Base-by-base conservation (phyloP, 2,113 vertebrate species). In the Sceloporus undulatus region DNA sequence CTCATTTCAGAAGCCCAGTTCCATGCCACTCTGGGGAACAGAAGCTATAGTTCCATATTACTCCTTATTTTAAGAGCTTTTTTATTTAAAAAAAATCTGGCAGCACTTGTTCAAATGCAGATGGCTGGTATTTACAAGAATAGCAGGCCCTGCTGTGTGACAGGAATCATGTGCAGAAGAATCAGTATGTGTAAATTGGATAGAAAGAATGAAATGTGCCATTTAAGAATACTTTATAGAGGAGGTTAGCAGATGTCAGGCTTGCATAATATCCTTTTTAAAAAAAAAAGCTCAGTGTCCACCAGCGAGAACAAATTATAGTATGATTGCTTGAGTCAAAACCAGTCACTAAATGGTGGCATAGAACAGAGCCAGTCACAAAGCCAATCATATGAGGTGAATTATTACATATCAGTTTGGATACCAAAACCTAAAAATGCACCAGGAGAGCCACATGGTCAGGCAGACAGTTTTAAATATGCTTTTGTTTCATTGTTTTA, bases 111-210 rank as follows among this genome's bases (percentile, higher is more conserved):
- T 94, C 91, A 94, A 93, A 92, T 93, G 89, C 95, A 94, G 92
- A 93, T 95, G 93, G 92, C 91, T 94, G 92, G 91, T 93, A 94
- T 96, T 96, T 90, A 89, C 80, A 91, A 85, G 71, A 93, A 89
- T 92, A 92, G 5, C 73, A 3, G 78, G 85, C 83, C 87, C 16
- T 54, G 11, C 77, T 93, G 86, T 76, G 79, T 94, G 93, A 91
- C 87, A 94, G 91, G 82, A 84, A 92, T 65, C 88, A 52, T 82
- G 86, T 93, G 86, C 65, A 78, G 89, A 54, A 88, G 62, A 68
- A 83, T 76, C 84, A 90, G 77, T 95, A 88, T 90, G 85, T 91
- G 88, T 89, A 91, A 92, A 94, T 88, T 93, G 92, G 84, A 92
- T 92, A 86, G 88, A 80, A 90, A 87, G 92, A 92, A 91, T 92